phyloP scores from a whole-genome alignment of 2,888 invertebrate genomes.

The Orchestes rusci region DNA sequence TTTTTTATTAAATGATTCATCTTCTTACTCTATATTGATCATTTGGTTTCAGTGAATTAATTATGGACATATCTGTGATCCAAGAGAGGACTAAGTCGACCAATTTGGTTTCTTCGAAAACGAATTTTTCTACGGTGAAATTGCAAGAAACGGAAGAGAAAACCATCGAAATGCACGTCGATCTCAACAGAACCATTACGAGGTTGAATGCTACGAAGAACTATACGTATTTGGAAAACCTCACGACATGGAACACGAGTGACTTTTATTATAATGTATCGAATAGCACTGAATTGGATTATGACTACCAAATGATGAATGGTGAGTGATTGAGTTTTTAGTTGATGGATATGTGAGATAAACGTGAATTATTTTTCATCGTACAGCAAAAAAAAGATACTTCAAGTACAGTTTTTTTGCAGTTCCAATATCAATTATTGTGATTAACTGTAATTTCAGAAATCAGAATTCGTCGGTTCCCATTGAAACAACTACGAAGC shows the following conservation, averaged over 20 bases:
- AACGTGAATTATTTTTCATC: too few relatives aligned
- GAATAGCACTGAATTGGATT: slow-evolving; percentile 40
- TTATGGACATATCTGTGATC: slow-evolving; percentile 47
- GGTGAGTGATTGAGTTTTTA: slow-evolving; percentile 31
- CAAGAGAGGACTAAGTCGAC: slow-evolving; percentile 42
- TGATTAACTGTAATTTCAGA: too few relatives aligned
- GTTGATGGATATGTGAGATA: too few relatives aligned
- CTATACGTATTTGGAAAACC: slow-evolving; percentile 28
- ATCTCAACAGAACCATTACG: slow-evolving; percentile 26
- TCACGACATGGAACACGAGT: slow-evolving; percentile 30
- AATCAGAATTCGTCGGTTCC: too few relatives aligned
- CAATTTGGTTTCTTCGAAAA: slow-evolving; percentile 32
- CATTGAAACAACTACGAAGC: too few relatives aligned
- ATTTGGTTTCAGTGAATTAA: slow-evolving; percentile 27
- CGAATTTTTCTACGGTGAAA: slow-evolving; percentile 29
- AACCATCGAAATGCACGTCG: slow-evolving; percentile 27
- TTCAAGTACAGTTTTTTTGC: too few relatives aligned
- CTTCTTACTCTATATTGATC: too few relatives aligned
- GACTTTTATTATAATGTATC: slow-evolving; percentile 42
- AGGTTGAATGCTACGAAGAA: slow-evolving; percentile 28
- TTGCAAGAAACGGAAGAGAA: slow-evolving; percentile 27
- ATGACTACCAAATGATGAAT: slow-evolving; percentile 44
- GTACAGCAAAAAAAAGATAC: too few relatives aligned
- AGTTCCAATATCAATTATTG: too few relatives aligned
- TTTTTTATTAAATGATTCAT: too few relatives aligned